phyloP scores from a whole-genome alignment of 2,113 vertebrate genomes.

The Mastomys coucha region DNA sequence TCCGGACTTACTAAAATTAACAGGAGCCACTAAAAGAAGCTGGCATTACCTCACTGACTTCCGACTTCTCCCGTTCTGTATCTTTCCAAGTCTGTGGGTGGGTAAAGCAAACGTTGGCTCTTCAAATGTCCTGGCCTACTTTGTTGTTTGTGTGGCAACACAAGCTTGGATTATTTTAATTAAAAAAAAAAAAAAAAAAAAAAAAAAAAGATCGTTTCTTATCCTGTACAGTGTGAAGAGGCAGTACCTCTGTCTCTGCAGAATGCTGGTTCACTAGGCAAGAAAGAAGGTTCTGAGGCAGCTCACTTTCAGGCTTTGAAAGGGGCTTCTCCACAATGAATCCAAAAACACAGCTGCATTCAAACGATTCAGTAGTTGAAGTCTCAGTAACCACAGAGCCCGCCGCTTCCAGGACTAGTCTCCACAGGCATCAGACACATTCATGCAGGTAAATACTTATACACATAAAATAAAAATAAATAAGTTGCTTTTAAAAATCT shows the following conservation, averaged over 20 bases:
- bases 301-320: background rate
- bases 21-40: background rate
- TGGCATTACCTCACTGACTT: background rate
- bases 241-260: background rate
- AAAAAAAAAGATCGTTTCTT: background rate
- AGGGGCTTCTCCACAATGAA: background rate
- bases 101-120: conserved; percentile 43
- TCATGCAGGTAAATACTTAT: background rate
- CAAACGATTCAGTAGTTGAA: background rate
- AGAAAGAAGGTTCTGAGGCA: background rate
- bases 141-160: conserved; percentile 71
- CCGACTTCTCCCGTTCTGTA: background rate
- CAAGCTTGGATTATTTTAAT: conserved; percentile 19
- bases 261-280: background rate
- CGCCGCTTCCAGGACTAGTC: background rate
- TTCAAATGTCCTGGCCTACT: conserved; percentile 21
- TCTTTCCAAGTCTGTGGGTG: conserved; percentile 52
- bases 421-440: background rate
- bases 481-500: background rate
- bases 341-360: background rate
- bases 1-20: conserved; percentile 15
- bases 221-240: background rate
- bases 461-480: background rate
- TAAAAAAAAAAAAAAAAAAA: background rate
- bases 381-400: background rate